Evolutionary conservation across 1,140 invertebrate species (phyloP), one percentile per base, ranked within the genome.

Genomic region (Drosophila erecta): DNA sequence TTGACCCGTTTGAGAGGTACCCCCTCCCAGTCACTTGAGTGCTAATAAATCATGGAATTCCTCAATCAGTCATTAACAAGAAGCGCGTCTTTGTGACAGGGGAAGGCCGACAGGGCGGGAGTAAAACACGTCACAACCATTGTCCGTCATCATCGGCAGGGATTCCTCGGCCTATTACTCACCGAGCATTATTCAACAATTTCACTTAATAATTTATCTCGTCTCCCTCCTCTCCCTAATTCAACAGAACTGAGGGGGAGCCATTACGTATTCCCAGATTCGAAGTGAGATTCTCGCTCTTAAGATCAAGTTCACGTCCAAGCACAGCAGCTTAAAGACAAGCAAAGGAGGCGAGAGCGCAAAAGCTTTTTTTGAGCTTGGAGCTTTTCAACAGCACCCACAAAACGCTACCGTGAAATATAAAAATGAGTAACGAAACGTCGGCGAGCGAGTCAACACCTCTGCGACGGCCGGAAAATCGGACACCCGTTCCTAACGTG

Each of bases 371-470:
- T 24, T 40, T 69, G 64, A 79, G 80, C 47, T 30, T 50, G 47
- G 27, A 33, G 27, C 69, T 86, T 81, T 75, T 30, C 49, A 78
- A 43, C 44, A 58, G 40, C 67, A 77, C 56, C 64, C 30, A 54
- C 54, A 81, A 66, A 30, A 61, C 47, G 41, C n/a, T 33, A 58
- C 38, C 24, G n/a, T 27, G 65, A 80, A 24, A 3, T 3, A 44
- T 24, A 59, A 37, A 33, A 81, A 90, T 91, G 90, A 91, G 90
- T 83, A 92, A 86, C 90, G 78, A 89, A 77, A 79, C 73, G 46
- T 59, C 87, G 46, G 75, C 71, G 53, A 84, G 76, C 55, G 90
- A 92, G 59, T 83, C 84, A 77, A 91, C 90, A 90, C 87, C 84
- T 76, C 61, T 92, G 22, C 81, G 84, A 55, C 81, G 76, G 58